Evolutionary conservation across 64 coral and sea anemone genomes (phyloP).

Genomic region (Exaiptasia diaphana): DNA sequence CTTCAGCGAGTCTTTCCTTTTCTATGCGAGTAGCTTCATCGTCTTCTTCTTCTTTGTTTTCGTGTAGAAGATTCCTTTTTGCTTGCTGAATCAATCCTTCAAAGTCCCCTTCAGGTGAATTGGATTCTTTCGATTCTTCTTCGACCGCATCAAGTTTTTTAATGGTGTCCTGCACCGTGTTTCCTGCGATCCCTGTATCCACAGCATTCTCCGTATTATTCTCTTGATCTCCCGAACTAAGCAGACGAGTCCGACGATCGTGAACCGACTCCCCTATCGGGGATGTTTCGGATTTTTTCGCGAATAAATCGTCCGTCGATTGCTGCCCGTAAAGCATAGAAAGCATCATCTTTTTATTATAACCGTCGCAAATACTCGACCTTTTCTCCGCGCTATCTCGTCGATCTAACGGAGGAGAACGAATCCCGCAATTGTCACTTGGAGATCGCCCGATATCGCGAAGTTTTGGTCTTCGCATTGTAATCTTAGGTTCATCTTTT

Average conservation of each 20-base stretch:
- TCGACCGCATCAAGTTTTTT: constrained; percentile 55
- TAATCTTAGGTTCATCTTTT: neutral
- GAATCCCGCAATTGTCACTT: constrained; percentile 8
- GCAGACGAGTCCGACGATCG: constrained; percentile 29
- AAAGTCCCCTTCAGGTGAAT: constrained; percentile 6
- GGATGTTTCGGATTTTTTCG: constrained; percentile 30
- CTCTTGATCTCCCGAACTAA: constrained; percentile 12
- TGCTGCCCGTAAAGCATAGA: constrained; percentile 82
- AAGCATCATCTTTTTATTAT: constrained; percentile 92
- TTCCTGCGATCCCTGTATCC: constrained; percentile 9
- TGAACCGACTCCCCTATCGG: constrained; percentile 33
- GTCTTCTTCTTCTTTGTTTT: neutral
- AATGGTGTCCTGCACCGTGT: constrained; percentile 38
- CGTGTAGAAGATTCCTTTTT: constrained; percentile 17
- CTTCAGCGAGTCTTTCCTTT: constrained; percentile 63
- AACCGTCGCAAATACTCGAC: constrained; percentile 65
- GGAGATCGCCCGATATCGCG: neutral
- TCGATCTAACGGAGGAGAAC: neutral
- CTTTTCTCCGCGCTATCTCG: constrained; percentile 50
- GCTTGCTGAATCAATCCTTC: constrained; percentile 46
- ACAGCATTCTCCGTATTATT: constrained; percentile 13
- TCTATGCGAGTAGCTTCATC: constrained; percentile 7
- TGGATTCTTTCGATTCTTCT: constrained; percentile 30
- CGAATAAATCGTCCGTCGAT: constrained; percentile 67
- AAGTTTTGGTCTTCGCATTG: neutral